Base-by-base conservation (phyloP, 2,888 invertebrate genomes). In the Hydroisotoma schaefferi region DNA sequence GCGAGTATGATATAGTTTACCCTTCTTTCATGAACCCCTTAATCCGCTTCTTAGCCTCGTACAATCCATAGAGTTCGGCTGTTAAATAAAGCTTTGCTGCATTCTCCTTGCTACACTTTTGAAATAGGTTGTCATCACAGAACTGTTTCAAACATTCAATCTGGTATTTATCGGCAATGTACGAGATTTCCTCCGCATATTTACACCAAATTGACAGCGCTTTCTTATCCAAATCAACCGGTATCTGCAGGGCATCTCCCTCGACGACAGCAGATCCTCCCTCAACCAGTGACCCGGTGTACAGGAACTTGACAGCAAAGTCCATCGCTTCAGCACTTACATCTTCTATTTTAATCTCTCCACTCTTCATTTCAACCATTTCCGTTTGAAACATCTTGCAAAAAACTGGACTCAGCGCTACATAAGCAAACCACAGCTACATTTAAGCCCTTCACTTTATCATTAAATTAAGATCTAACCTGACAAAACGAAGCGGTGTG, bases 341-440 rank as follows among this genome's bases (percentile, higher is more conserved):
- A 28, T 49, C 49, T 4, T 26, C 28, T 5, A 49, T 28, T n/a
- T 5, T 28, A 18, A 49, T 20, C 18, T 28, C 28, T 26, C 29
- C 49, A 26, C 3, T 49, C 3, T 26, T 5, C 5, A 15, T 49
- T 29, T 49, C 49, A 10, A 28, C 29, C 49, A 49, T 49, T 12
- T 49, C 20, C 10, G 49, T 25, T 6, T 49, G 28, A 12, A 49
- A 5, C 49, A 49, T 49, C n/a, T 27, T 29, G 6, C n/a, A 18
- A 29, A 49, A 49, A n/a, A 49, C 49, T 12, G 49, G 29, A 49
- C 28, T 27, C n/a, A 27, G 49, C 3, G 49, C 49, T n/a, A n/a
- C n/a, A n/a, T n/a, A n/a, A n/a, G n/a, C n/a, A n/a, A n/a, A n/a
- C n/a, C n/a, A n/a, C n/a, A n/a, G n/a, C n/a, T n/a, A n/a, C n/a